Evolutionary conservation across 2,113 vertebrate genomes (phyloP).

Genomic region (Girardinichthys multiradiatus): DNA sequence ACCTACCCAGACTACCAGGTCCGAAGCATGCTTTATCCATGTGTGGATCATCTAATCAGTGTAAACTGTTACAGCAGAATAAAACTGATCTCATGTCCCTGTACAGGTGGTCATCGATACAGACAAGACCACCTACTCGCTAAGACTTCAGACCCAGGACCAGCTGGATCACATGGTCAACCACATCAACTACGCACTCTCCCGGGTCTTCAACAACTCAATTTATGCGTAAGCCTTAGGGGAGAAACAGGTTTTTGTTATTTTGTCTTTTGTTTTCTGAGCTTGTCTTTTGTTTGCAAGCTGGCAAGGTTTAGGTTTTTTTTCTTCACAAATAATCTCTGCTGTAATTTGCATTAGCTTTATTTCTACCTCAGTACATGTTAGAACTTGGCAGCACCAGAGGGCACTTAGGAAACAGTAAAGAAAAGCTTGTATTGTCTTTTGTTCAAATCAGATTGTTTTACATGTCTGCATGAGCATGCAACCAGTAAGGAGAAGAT

Average conservation of each 20-base stretch:
- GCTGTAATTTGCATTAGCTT: conserved; percentile 38
- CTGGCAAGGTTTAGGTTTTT: conserved; percentile 44
- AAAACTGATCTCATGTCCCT: neutral
- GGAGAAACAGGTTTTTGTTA: neutral
- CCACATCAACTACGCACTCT: conserved; percentile 88
- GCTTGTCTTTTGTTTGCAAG: conserved; percentile 37
- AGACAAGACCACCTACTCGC: conserved; percentile 86
- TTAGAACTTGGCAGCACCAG: conserved; percentile 44
- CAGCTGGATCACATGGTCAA: conserved; percentile 86
- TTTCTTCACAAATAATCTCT: conserved; percentile 17
- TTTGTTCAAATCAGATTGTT: neutral
- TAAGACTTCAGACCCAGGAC: conserved; percentile 84
- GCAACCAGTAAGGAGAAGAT: neutral
- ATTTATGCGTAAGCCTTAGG: conserved; percentile 83
- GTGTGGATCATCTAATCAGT: neutral
- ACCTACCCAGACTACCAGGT: conserved; percentile 81
- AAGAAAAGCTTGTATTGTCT: conserved; percentile 14
- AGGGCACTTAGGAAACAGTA: too few relatives aligned
- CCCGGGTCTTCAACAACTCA: conserved; percentile 89
- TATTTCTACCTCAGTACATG: conserved; percentile 46
- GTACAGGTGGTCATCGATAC: conserved; percentile 89
- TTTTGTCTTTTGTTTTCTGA: neutral
- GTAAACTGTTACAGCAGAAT: neutral
- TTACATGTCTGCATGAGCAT: conserved; percentile 23
- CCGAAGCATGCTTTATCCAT: neutral